These are phyloP conservation scores for Uloborus plumipes DNA, from an alignment of 2,888 invertebrate genomes.

Conservation along the genomic window DNA sequence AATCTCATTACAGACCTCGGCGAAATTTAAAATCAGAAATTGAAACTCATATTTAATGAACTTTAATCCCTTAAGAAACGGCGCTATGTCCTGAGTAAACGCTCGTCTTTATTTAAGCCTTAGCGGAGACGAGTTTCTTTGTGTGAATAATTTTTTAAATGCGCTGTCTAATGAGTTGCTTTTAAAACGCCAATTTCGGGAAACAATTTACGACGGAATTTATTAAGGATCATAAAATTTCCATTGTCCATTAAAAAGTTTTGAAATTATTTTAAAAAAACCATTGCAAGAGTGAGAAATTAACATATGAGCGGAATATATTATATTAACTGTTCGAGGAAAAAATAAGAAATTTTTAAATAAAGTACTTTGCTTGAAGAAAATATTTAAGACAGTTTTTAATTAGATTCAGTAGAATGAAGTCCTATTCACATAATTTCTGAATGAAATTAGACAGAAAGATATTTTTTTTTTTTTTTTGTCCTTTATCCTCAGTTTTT, in stretches of 20 bases:
- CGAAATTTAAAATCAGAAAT: conserved; percentile 57
- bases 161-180: conserved; percentile 26
- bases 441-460: too few species aligned
- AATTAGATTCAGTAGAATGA: too few species aligned
- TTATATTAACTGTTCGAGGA: neutral
- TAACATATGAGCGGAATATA: conserved; percentile 35
- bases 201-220: conserved; percentile 40
- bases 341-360: too few species aligned
- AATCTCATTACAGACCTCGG: conserved; percentile 57
- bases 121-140: conserved; percentile 10
- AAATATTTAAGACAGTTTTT: too few species aligned
- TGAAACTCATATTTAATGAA: conserved; percentile 64
- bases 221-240: conserved; percentile 47
- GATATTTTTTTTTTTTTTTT: too few species aligned
- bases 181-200: conserved; percentile 28
- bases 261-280: conserved; percentile 43
- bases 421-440: too few species aligned
- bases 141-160: conserved; percentile 50
- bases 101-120: too few species aligned
- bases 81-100: too few species aligned
- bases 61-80: conserved; percentile 37
- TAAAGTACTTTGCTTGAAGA: too few species aligned
- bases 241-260: conserved; percentile 61
- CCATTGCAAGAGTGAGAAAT: conserved; percentile 4
- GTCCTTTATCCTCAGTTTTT: too few species aligned